Percentiles rank a stretch among this genome's conserved stretches.
phyloP scores from a whole-genome alignment of 2,888 invertebrate species.

The Nomada lathburiana region DNA sequence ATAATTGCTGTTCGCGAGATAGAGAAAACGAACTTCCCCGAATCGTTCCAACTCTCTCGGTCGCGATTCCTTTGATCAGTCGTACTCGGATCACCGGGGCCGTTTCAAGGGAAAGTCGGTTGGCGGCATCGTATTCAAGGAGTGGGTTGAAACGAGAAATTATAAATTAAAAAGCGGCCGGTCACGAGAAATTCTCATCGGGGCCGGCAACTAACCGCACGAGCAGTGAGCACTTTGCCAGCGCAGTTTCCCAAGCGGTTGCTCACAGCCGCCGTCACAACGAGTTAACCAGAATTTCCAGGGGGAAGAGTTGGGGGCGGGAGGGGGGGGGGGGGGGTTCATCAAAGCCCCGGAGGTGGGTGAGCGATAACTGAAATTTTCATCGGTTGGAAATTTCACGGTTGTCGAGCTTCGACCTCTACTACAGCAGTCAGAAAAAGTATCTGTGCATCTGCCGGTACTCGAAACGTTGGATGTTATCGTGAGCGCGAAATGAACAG shows the following conservation, averaged over 20 bases:
- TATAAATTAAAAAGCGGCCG: slow-evolving; percentile 45
- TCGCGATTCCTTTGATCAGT: not conserved
- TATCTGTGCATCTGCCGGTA: not conserved
- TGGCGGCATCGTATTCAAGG: not conserved
- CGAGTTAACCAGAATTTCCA: slow-evolving; percentile 54
- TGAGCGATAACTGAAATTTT: slow-evolving; percentile 55
- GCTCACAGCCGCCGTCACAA: slow-evolving; percentile 39
- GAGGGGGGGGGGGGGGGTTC: not conserved
- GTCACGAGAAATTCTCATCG: slow-evolving; percentile 43
- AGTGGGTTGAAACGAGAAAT: slow-evolving; percentile 7
- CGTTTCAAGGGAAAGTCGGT: not conserved
- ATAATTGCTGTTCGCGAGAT: not conserved
- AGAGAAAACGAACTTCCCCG: not conserved
- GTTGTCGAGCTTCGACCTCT: slow-evolving; percentile 16
- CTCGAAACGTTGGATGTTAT: slow-evolving; percentile 23
- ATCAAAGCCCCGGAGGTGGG: slow-evolving; percentile 26
- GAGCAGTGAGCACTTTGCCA: slow-evolving; percentile 38
- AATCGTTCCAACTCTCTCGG: not conserved
- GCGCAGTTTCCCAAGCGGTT: slow-evolving; percentile 36
- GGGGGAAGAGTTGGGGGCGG: not conserved
- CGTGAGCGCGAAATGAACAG: not conserved
- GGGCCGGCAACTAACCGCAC: slow-evolving; percentile 34
- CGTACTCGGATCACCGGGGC: not conserved
- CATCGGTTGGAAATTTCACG: slow-evolving; percentile 52
- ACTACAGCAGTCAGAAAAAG: slow-evolving; percentile 32